phyloP scores from a whole-genome alignment of 92 coral and sea anemone genomes.

The Heteractis magnifica region DNA sequence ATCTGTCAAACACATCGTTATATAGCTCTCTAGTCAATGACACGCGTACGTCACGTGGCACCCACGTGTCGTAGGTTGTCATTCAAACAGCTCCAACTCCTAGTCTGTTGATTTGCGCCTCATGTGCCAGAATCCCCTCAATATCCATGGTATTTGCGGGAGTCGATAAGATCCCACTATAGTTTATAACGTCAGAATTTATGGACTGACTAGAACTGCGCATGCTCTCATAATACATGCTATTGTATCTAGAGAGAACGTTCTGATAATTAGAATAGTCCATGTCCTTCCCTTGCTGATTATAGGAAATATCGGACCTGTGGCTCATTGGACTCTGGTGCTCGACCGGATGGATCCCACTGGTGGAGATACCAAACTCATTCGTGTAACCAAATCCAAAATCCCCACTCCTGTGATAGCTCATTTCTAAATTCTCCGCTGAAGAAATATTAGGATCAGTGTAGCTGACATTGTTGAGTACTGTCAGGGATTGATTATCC shows the following conservation, averaged over 20 bases:
- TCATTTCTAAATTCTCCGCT: constrained; percentile 34
- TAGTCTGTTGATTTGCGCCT: constrained; percentile 51
- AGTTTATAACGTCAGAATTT: constrained; percentile 39
- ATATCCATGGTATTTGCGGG: constrained; percentile 53
- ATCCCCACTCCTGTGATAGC: constrained; percentile 55
- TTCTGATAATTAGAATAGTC: constrained; percentile 41
- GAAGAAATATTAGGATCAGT: constrained; percentile 41
- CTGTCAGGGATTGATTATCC: constrained; percentile 63
- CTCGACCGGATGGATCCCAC: constrained; percentile 29
- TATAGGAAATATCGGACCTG: constrained; percentile 42
- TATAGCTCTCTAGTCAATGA: neutral
- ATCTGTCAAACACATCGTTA: too few relatives aligned
- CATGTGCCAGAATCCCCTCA: constrained; percentile 54
- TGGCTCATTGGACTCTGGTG: constrained; percentile 39
- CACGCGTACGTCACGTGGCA: neutral
- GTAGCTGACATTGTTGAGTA: constrained; percentile 55
- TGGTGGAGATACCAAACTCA: constrained; percentile 22
- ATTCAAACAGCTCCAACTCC: constrained; percentile 61
- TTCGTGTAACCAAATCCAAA: constrained; percentile 46
- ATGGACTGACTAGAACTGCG: constrained; percentile 41
- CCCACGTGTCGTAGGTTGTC: neutral
- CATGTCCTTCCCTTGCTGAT: constrained; percentile 36
- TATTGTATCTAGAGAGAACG: constrained; percentile 49
- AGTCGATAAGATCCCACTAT: constrained; percentile 32
- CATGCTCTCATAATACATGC: constrained; percentile 51